Conservation (phyloP, 2,113 vertebrate species). For the Nycticryphes semicollaris region DNA sequence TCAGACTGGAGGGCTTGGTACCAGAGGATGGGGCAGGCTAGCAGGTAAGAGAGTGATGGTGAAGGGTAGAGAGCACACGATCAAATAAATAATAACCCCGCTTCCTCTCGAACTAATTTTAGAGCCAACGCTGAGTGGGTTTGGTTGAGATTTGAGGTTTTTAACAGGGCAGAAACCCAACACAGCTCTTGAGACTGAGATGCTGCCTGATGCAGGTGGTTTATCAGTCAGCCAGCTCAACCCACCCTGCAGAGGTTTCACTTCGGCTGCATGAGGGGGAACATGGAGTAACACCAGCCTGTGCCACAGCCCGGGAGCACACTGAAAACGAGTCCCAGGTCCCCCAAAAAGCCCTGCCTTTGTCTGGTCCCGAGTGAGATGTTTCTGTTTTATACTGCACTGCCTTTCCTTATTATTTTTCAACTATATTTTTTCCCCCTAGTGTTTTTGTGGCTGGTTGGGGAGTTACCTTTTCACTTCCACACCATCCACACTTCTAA, state of each 20-base stretch:
- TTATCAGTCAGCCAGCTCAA: not conserved
- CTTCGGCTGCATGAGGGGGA: accelerated
- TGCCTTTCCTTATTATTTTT: not conserved
- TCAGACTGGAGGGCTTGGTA: not conserved
- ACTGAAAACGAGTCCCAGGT: not conserved
- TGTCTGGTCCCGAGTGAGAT: not conserved
- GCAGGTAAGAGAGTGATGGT: not conserved
- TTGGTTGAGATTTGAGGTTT: not conserved
- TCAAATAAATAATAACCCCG: not conserved
- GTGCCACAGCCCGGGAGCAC: not conserved
- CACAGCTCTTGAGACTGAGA: not conserved
- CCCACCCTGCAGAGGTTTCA: not conserved
- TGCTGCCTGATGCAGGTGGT: not conserved
- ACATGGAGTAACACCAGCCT: accelerated
- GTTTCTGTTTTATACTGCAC: not conserved
- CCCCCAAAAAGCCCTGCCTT: not conserved
- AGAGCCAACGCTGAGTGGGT: not conserved
- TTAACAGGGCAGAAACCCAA: not conserved
- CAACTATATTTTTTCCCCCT: not conserved
- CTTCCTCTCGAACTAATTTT: not conserved
- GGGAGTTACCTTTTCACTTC: not conserved
- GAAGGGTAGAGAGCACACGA: not conserved
- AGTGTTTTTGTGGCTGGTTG: not conserved
- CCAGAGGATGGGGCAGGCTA: not conserved
- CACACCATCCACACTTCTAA: not conserved